Conservation (phyloP, 2,888 invertebrate species). For the Sesamia inferens region DNA sequence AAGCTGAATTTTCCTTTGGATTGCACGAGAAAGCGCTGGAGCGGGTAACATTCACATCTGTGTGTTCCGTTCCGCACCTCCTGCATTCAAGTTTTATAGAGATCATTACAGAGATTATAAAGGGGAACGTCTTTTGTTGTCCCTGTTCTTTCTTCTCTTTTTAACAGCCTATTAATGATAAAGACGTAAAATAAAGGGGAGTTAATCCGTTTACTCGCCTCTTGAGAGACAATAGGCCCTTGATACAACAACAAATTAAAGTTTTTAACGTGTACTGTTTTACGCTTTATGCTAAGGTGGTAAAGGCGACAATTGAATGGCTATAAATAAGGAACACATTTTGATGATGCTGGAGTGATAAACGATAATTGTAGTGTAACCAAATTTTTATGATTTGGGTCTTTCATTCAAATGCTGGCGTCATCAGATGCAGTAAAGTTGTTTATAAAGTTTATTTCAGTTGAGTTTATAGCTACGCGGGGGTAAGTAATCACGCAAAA, state of each 20-base stretch:
- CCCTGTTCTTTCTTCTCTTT: constrained; percentile 60
- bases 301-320: constrained; percentile 27
- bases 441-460: not conserved
- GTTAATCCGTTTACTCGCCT: constrained; percentile 63
- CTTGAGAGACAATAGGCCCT: constrained; percentile 50
- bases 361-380: constrained; percentile 58
- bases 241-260: constrained; percentile 42
- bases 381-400: constrained; percentile 46
- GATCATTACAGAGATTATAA: constrained; percentile 65
- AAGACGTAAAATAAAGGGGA: constrained; percentile 56
- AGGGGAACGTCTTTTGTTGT: constrained; percentile 53
- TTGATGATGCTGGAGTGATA: constrained; percentile 29
- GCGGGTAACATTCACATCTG: constrained; percentile 66
- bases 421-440: constrained; percentile 10
- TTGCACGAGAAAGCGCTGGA: constrained; percentile 57
- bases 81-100: constrained; percentile 65
- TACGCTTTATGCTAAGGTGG: not conserved
- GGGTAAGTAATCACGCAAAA: not conserved
- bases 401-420: constrained; percentile 30
- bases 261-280: constrained; percentile 34
- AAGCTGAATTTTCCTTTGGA: constrained; percentile 59
- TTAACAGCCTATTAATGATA: constrained; percentile 62
- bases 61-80: constrained; percentile 68
- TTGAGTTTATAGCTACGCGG: not conserved
- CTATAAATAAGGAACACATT: constrained; percentile 32